Evolutionary conservation across 1,140 invertebrate genomes (phyloP), one percentile per base, ranked within the genome.

Genomic region (Ceratina japonica): DNA sequence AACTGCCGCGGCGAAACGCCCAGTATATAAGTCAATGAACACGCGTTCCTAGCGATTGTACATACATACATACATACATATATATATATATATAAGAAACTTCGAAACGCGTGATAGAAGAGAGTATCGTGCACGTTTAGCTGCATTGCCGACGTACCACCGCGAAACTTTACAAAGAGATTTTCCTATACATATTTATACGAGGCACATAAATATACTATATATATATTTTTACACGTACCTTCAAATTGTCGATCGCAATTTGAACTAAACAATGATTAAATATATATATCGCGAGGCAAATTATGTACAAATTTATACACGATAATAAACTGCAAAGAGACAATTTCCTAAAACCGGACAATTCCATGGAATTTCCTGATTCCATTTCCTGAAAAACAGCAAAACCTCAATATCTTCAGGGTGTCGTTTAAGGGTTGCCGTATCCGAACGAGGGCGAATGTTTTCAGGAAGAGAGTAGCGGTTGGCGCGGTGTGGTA

Each of bases 401-500:
- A n/a, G n/a, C n/a, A n/a, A n/a, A n/a, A n/a, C n/a, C n/a, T n/a
- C n/a, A n/a, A n/a, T n/a, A n/a, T n/a, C n/a, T n/a, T n/a, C n/a
- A n/a, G n/a, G n/a, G n/a, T n/a, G n/a, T n/a, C n/a, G n/a, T 44
- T 44, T 8, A 44, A 44, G 37, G 37, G 37, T 31, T 4, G 27
- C 27, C 75, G 58, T 82, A 63, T 63, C 62, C n/a, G 27, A 61
- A 70, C n/a, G n/a, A n/a, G 16, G 82, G 77, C 70, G 83, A 87
- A 91, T 87, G 87, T 89, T 91, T 92, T 89, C 80, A 89, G 88
- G 85, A 87, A 84, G 88, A 83, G 89, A 89, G 87, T 86, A 87
- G 27, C 82, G 79, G 86, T 75, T 91, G 88, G 86, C 86, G 89
- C 88, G 89, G 86, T 88, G 81, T 87, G 87, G 87, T 88, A 89